Conservation (phyloP, 2,797 vertebrate species). For the Lacerta agilis region DNA sequence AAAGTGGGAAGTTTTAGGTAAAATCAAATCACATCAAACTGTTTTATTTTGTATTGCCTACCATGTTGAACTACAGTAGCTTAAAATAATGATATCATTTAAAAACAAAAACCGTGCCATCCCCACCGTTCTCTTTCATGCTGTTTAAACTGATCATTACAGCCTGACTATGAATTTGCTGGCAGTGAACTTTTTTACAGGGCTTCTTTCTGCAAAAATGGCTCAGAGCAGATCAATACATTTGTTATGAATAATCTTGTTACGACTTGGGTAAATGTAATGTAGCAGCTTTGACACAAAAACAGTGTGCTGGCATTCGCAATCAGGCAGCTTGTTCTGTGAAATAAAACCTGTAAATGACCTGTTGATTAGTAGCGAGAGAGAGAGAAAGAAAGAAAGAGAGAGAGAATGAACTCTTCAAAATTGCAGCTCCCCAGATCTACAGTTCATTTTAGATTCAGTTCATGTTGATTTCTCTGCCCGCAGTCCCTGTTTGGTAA, state of each 20-base stretch:
- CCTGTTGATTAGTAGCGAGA: constrained; percentile 24
- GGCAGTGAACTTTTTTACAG: constrained; percentile 29
- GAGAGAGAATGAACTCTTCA: not conserved
- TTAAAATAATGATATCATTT: constrained; percentile 37
- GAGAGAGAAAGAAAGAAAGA: not conserved
- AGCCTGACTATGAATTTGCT: constrained; percentile 39
- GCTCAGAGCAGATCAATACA: constrained; percentile 47
- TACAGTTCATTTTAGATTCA: not conserved
- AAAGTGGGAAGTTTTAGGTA: constrained; percentile 59
- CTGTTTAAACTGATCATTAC: constrained; percentile 53
- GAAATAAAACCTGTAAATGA: constrained; percentile 45
- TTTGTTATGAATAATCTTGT: constrained; percentile 56
- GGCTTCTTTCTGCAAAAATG: constrained; percentile 40
- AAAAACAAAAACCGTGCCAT: constrained; percentile 40
- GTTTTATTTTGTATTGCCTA: constrained; percentile 59
- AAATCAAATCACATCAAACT: constrained; percentile 60
- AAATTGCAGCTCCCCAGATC: not conserved
- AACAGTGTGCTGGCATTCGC: constrained; percentile 25
- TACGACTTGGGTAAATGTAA: constrained; percentile 37
- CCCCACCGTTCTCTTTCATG: constrained; percentile 39
- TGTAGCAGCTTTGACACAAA: constrained; percentile 51
- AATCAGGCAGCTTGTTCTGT: constrained; percentile 29
- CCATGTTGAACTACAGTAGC: constrained; percentile 53
- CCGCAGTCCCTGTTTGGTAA: not conserved
- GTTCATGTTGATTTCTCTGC: not conserved